Base-by-base conservation (phyloP, 2,113 vertebrate species). In the Stegostoma tigrinum region DNA sequence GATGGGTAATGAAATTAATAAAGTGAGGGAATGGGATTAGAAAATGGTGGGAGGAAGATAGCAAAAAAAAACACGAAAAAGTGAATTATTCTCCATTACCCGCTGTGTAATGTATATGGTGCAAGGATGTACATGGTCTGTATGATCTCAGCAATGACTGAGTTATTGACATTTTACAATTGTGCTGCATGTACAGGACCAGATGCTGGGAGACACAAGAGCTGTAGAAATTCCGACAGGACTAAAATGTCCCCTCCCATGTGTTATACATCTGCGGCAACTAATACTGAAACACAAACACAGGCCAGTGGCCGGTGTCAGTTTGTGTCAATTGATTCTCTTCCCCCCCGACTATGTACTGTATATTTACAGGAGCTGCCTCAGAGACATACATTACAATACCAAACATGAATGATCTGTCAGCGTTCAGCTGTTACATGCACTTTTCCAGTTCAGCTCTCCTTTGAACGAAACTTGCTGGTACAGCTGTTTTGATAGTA, bases 401-500 rank as follows among this genome's bases (percentile, higher is more conserved):
- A 34, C 27, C 87, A 91, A 61, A 38, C n/a, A 17, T 61, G 34
- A 91, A 17, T n/a, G n/a, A 91, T n/a, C 38, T 64, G 19, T 64
- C n/a, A 38, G 89, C 15, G 19, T 66, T 91, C 66, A 91, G 55
- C 89, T 91, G 55, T 61, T 91, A 61, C 19, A 64, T 64, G 89
- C 61, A 91, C 89, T 66, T 91, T 91, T 91, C 89, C 64, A 91
- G n/a, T 91, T 38, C 64, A 19, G 19, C 66, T 91, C 66, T 24
- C 89, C 89, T 91, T 90, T 90, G 87, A 91, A 38, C 23, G 89
- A 66, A 66, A 91, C 89, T 91, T 91, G 89, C 61, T 91, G 96
- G 97, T 97, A 97, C 97, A 97, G 97, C 97, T 97, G 97, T 97
- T 96, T 72, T 97, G 96, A 96, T 96, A 96, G 96, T 96, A 96